A percentile compares a stretch with the other conserved stretches of the same genome.
phyloP scores from a whole-genome alignment of 1,140 invertebrate species.

The Papilio glaucus region DNA sequence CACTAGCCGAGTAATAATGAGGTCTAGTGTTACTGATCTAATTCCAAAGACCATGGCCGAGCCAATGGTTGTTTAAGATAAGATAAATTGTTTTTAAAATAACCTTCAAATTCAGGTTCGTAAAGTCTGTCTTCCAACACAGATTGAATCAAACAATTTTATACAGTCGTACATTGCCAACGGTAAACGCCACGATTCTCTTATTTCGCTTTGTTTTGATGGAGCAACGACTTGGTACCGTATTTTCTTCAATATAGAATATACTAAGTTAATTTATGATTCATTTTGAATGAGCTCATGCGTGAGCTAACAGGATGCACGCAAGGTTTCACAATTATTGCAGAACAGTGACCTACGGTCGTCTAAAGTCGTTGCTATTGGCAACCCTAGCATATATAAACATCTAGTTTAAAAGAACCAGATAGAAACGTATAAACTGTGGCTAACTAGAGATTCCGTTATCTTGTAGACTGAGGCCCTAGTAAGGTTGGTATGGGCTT shows the following conservation, averaged over 20 bases:
- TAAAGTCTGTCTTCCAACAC: no score
- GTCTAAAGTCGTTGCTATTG: neutral
- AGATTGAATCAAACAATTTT: no score
- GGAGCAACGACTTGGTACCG: neutral
- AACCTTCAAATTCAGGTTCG: no score
- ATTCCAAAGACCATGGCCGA: no score
- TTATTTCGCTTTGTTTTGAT: neutral
- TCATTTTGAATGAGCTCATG: slow-evolving; percentile 30
- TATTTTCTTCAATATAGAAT: neutral
- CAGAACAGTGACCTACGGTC: slow-evolving; percentile 28
- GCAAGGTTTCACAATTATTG: slow-evolving; percentile 35
- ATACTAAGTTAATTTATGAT: slow-evolving; percentile 13
- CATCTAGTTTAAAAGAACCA: slow-evolving; percentile 18
- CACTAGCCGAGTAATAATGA: no score
- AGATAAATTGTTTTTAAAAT: no score
- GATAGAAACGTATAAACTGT: slow-evolving; percentile 22
- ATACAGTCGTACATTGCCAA: no score
- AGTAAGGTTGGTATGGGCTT: slow-evolving; percentile 30
- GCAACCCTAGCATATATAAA: slow-evolving; percentile 3
- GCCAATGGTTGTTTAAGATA: slow-evolving; percentile 1
- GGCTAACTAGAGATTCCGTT: slow-evolving; percentile 32
- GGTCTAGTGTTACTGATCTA: no score
- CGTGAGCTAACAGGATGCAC: slow-evolving; percentile 34
- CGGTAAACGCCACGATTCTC: neutral
- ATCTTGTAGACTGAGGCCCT: slow-evolving; percentile 36